Base-by-base conservation (phyloP, 2,113 vertebrate genomes). In the Zosterops japonicus region DNA sequence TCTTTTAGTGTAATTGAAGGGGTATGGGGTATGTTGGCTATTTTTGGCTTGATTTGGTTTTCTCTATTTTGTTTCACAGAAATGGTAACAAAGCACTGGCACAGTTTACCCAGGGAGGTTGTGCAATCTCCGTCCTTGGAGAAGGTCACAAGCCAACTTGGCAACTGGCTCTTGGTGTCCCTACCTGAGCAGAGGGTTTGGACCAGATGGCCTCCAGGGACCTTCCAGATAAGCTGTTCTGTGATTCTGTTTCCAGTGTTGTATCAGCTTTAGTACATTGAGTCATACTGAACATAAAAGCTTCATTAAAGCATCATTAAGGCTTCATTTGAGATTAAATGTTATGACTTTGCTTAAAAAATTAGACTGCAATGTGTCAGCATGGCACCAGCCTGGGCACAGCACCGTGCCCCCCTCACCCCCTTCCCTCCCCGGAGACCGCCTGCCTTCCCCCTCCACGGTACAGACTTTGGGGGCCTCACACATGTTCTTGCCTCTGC, bases 1-100 rank as follows among this genome's bases (percentile, higher is more conserved):
- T 36, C 21, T 41, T 56, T 36, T 59, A 12, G 12, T 8, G 5
- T 31, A 49, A 70, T 7, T 42, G 27, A 69, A n/a, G 2, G 5
- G 1, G 4, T 1, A 9, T 8, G 10, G n/a, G 11, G 5, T 9
- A 7, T 9, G 12, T n/a, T 14, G 36, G 4, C 5, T 64, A 6
- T 59, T 44, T 60, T 35, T 29, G 8, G 49, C 52, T 5, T 21
- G 1, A 2, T 50, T 59, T 42, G 21, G 16, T 25, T 52, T 55
- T 46, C 25, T 24, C 7, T 42, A 1, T 23, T 59, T 52, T 36
- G 39, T 83, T 53, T 82, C 41, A 44, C 11, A 25, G 25, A 36
- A 29, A 55, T 5, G 7, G 18, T 60, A 36, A 61, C 7, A 0
- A 3, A 82, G 23, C 16, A 44, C 22, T 59, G 39, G 21, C 11